Base-by-base conservation (phyloP, 2,888 invertebrate species). In the Psococerastis gibbosa region DNA sequence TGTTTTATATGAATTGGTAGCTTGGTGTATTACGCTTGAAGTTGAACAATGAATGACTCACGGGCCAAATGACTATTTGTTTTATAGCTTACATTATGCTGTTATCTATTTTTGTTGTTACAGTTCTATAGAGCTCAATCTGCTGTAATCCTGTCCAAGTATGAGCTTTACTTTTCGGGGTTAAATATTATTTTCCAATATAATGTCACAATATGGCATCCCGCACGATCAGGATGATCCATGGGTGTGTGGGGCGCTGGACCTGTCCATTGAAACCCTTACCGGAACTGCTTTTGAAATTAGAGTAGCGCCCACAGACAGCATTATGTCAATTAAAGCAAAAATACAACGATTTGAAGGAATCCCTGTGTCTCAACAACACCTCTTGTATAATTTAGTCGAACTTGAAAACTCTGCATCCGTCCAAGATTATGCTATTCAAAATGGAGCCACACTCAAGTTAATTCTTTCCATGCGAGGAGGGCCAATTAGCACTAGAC, bases 281-380 rank as follows among this genome's bases (percentile, higher is more conserved):
- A 38, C 38, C n/a, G 83, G 83, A 47, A 77, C 78, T 34, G 73
- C 75, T 41, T 81, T 82, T 59, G 78, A 80, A 65, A 73, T 83
- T 63, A 71, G 75, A 52, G 78, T 82, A 50, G 75, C 75, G 49
- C 75, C 79, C 35, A 70, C 72, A 48, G 82, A 82, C 61, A 80
- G 79, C 41, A 69, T 84, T 50, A 71, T 75, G 60, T 77, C 78
- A 52, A 78, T 83, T 54, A 83, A 83, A 60, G 74, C 76, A 52
- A 76, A 78, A 67, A 82, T 83, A 62, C 78, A 77, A 61, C 69
- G 79, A 56, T 75, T 79, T 52, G 81, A 81, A 75, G 82, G 79
- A 52, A 79, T 81, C 56, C 79, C 80, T 32, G 70, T 76, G 46
- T 71, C 74, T 35, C 79, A 81, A 53, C 80, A 81, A 60, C 80